A percentile compares a stretch with the other conserved stretches of the same genome.
Evolutionary conservation across 1,140 invertebrate genomes (phyloP).

Genomic region (Brachionus rotundiformis): DNA sequence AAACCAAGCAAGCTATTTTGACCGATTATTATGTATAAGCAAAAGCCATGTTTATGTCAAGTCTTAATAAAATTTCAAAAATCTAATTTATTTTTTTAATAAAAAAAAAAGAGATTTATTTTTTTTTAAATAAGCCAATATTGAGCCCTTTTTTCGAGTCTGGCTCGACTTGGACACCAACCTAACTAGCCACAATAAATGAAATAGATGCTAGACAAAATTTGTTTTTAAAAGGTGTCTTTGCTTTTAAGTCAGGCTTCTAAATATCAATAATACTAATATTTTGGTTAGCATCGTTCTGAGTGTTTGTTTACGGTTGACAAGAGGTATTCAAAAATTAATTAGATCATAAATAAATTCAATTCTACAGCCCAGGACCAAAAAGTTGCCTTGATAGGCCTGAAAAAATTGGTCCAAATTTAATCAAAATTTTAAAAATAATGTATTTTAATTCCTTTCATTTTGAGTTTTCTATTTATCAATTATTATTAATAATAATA

Average conservation of each 20-base stretch:
- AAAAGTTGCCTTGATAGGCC: too few relatives aligned
- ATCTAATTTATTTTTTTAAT: too few relatives aligned
- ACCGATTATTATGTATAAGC: too few relatives aligned
- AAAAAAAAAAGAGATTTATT: too few relatives aligned
- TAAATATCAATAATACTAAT: neutral
- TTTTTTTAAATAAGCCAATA: neutral
- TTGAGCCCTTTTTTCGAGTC: neutral
- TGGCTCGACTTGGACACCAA: neutral
- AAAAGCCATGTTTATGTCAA: too few relatives aligned
- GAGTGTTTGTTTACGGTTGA: neutral
- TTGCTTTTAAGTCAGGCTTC: neutral
- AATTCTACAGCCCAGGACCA: too few relatives aligned
- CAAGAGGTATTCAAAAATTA: neutral
- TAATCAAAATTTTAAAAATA: too few relatives aligned
- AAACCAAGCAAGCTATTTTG: neutral
- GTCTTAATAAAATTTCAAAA: too few relatives aligned
- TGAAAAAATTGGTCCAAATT: too few relatives aligned
- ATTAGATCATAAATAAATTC: neutral
- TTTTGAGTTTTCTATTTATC: too few relatives aligned
- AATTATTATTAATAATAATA: too few relatives aligned
- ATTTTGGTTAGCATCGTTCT: neutral
- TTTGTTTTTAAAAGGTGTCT: slow-evolving; percentile 12
- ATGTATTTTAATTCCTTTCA: too few relatives aligned
- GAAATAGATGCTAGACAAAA: slow-evolving; percentile 2
- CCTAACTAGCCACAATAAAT: neutral